Evolutionary conservation across 1,140 invertebrate species (phyloP).

Genomic region (Drosophila chauvacae): DNA sequence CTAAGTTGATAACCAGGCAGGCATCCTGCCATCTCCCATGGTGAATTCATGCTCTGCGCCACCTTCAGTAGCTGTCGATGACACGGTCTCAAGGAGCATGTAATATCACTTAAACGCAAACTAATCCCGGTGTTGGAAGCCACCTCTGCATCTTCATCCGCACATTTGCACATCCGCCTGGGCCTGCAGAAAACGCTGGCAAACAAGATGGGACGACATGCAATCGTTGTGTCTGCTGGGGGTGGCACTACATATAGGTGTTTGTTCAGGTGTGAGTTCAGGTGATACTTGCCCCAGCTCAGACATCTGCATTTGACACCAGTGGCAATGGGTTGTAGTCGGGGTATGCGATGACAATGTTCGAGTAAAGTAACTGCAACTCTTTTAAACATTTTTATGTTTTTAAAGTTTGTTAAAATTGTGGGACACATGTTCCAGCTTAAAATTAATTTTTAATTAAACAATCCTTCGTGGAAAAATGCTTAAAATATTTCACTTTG

Average conservation of each 20-base stretch:
- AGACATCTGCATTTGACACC: conserved; percentile 13
- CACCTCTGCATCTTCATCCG: conserved; percentile 15
- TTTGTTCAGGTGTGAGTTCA: conserved; percentile 13
- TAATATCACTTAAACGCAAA: conserved; percentile 67
- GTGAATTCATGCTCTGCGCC: not conserved
- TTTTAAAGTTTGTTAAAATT: not conserved
- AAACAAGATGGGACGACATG: conserved; percentile 1
- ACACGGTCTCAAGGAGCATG: conserved; percentile 54
- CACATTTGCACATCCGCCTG: conserved; percentile 10
- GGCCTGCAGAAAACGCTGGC: conserved; percentile 27
- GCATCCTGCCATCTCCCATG: conserved; percentile 1
- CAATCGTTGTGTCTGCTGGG: not conserved
- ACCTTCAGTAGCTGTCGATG: conserved; percentile 8
- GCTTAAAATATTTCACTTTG: not conserved
- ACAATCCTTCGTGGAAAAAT: not conserved
- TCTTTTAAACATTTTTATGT: not conserved
- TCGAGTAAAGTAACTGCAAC: not conserved
- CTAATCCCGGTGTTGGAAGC: conserved; percentile 51
- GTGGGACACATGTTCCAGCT: not conserved
- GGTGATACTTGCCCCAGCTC: conserved; percentile 1
- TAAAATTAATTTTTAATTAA: not conserved
- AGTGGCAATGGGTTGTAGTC: not conserved
- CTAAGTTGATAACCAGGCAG: conserved; percentile 3
- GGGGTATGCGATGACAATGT: not conserved
- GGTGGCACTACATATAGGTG: conserved; percentile 4